A percentile compares a stretch with the other conserved stretches of the same genome.
These are phyloP conservation scores for Calliopum simillimum DNA, from an alignment of 2,888 invertebrate species.

Conservation along the genomic window DNA sequence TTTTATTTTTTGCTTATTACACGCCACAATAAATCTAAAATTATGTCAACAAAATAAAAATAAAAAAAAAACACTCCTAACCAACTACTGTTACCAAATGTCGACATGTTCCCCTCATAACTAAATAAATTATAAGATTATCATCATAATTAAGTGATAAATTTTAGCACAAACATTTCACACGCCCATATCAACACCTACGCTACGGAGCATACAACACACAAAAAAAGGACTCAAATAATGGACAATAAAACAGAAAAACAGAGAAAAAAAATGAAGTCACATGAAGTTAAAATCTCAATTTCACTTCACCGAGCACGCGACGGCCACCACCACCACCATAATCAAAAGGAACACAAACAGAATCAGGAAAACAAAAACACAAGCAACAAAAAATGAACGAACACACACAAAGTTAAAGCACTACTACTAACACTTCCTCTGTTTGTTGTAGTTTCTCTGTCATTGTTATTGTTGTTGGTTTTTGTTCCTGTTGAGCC, in stretches of 20 bases:
- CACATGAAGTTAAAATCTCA: constrained; percentile 29
- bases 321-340: not conserved
- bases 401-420: not conserved
- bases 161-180: constrained; percentile 36
- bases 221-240: constrained; percentile 7
- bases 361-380: not conserved
- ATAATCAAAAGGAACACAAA: constrained; percentile 2
- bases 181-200: constrained; percentile 10
- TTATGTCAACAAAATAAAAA: too few species aligned
- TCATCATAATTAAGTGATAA: constrained; percentile 46
- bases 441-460: not conserved
- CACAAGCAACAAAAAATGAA: not conserved
- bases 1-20: too few species aligned
- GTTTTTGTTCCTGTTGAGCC: constrained; percentile 7
- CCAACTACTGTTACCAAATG: too few species aligned
- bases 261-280: not conserved
- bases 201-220: not conserved
- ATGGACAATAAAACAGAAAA: not conserved
- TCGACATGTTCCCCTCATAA: too few species aligned
- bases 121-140: constrained; percentile 43
- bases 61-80: too few species aligned
- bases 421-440: not conserved
- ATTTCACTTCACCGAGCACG: constrained; percentile 30
- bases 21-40: too few species aligned
- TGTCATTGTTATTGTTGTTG: constrained; percentile 5